Conservation (phyloP, 2,113 vertebrate genomes). For the Grammomys dolichurus region DNA sequence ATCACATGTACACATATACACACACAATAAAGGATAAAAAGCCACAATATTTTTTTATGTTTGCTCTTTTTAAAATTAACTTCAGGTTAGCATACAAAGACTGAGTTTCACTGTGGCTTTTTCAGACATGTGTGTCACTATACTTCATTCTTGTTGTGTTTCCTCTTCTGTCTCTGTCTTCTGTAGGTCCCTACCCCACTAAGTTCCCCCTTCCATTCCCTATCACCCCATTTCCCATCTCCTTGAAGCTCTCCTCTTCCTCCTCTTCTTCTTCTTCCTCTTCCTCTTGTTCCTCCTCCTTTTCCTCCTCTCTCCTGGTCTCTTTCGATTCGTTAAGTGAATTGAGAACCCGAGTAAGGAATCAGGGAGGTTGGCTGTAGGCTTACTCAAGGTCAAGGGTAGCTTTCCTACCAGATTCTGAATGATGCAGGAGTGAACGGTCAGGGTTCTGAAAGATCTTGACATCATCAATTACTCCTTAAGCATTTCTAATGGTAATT, state of each 20-base stretch:
- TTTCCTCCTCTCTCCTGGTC: neutral
- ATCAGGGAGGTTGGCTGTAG: neutral
- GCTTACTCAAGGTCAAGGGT: neutral
- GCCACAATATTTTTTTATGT: neutral
- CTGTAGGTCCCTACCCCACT: neutral
- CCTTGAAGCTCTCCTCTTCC: neutral
- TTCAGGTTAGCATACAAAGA: neutral
- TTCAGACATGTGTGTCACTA: neutral
- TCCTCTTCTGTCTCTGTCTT: no score
- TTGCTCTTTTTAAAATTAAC: neutral
- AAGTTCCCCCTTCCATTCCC: neutral
- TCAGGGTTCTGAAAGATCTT: neutral
- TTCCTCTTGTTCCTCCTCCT: no score
- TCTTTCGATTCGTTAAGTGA: neutral
- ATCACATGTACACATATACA: neutral
- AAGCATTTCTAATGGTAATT: slow-evolving; percentile 20
- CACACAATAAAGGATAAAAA: neutral
- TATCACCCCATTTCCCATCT: no score
- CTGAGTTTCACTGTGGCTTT: neutral
- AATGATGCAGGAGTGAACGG: neutral
- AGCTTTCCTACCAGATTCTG: neutral
- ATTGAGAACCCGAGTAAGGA: neutral
- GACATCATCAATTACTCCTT: neutral
- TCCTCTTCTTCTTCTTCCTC: no score
- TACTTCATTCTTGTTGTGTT: neutral